Percentiles rank a stretch among this genome's conserved stretches.
Evolutionary conservation across 2,888 invertebrate species (phyloP).

Genomic region (Polyploca ridens): DNA sequence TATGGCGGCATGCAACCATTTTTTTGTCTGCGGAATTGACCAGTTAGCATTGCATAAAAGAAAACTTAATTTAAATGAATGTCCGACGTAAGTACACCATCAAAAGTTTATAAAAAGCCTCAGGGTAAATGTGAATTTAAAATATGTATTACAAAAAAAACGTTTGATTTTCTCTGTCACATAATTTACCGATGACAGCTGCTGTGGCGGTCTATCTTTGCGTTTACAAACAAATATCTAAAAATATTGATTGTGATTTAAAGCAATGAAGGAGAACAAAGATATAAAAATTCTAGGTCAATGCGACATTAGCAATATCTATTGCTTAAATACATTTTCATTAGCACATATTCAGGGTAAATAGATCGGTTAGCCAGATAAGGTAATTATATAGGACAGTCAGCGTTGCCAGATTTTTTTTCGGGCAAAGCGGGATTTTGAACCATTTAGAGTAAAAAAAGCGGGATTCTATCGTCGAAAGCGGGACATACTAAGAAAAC

Average conservation of each 20-base stretch:
- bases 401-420: too few relatives aligned
- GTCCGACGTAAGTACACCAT: not conserved
- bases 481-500: too few relatives aligned
- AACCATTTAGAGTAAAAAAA: too few relatives aligned
- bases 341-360: too few relatives aligned
- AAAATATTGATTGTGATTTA: not conserved
- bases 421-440: too few relatives aligned
- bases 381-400: too few relatives aligned
- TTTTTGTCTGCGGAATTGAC: not conserved
- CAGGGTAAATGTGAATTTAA: conserved; percentile 6
- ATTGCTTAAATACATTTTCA: not conserved
- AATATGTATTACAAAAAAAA: not conserved
- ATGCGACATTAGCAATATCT: not conserved
- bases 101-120: conserved; percentile 5
- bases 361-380: too few relatives aligned
- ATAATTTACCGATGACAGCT: conserved; percentile 7
- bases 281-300: not conserved
- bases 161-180: conserved; percentile 7
- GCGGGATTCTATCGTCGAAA: too few relatives aligned
- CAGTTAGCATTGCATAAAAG: not conserved
- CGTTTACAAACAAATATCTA: conserved; percentile 1
- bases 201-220: conserved; percentile 1
- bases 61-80: not conserved
- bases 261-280: not conserved
- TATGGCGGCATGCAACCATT: too few relatives aligned